phyloP scores from a whole-genome alignment of 2,113 vertebrate genomes.

The Nanorana parkeri region DNA sequence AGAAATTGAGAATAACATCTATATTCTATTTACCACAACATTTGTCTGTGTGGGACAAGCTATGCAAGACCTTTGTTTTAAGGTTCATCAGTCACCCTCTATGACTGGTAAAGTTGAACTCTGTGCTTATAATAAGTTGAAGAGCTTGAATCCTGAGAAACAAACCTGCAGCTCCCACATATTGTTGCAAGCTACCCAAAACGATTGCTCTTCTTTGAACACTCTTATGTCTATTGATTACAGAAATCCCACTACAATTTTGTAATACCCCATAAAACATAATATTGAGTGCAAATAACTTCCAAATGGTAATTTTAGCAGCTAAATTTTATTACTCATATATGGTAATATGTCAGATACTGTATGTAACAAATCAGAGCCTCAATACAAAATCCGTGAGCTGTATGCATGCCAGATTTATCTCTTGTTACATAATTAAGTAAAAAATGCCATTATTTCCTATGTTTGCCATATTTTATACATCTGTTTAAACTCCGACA shows the following conservation, averaged over 20 bases:
- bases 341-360: constrained; percentile 15
- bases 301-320: constrained; percentile 29
- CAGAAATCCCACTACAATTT: constrained; percentile 18
- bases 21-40: not conserved
- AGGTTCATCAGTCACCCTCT: too few relatives aligned
- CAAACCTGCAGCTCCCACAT: constrained; percentile 2
- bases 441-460: constrained; percentile 16
- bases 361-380: constrained; percentile 13
- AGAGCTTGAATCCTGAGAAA: not conserved
- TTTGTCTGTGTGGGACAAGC: not conserved
- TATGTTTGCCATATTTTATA: constrained; percentile 15
- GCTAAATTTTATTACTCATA: constrained; percentile 20
- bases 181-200: not conserved
- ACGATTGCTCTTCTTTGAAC: not conserved
- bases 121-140: not conserved
- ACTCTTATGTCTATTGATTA: not conserved
- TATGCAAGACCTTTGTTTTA: too few relatives aligned
- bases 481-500: constrained; percentile 24
- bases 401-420: constrained; percentile 29
- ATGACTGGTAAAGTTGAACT: too few relatives aligned
- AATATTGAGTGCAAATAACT: constrained; percentile 1
- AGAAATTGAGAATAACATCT: not conserved
- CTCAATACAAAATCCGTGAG: not conserved
- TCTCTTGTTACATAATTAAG: constrained; percentile 20
- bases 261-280: constrained; percentile 23